phyloP scores from a whole-genome alignment of 1,140 invertebrate genomes.

The Orius insidiosus region DNA sequence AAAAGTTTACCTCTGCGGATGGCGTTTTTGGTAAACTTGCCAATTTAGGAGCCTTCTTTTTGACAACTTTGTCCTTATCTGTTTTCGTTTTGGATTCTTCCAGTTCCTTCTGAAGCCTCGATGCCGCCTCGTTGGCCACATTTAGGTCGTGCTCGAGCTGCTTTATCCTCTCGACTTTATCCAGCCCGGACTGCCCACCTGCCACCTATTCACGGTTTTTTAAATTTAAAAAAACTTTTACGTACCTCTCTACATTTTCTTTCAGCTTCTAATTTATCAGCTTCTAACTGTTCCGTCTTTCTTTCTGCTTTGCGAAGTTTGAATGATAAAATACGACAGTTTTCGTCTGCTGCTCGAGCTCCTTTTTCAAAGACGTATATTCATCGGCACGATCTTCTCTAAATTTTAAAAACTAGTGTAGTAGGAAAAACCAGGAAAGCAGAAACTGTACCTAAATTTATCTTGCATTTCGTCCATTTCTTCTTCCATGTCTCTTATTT shows the following conservation, averaged over 20 bases:
- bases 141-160: conserved; percentile 68
- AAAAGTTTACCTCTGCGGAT: conserved; percentile 25
- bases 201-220: no score
- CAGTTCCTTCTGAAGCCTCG: conserved; percentile 47
- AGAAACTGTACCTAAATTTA: conserved; percentile 82
- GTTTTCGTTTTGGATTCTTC: conserved; percentile 49
- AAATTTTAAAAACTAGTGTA: conserved; percentile 24
- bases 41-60: conserved; percentile 40
- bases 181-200: conserved; percentile 34
- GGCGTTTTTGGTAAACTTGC: conserved; percentile 34
- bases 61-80: conserved; percentile 24
- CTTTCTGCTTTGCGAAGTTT: conserved; percentile 93
- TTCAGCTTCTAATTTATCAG: no score
- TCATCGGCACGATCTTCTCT: conserved; percentile 94
- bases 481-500: conserved; percentile 79
- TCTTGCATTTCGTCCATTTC: conserved; percentile 98
- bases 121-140: conserved; percentile 51
- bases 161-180: conserved; percentile 44
- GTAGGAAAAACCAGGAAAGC: no score
- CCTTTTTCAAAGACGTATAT: conserved; percentile 86
- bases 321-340: conserved; percentile 94
- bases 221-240: no score
- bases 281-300: conserved; percentile 70
- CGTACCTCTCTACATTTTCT: conserved; percentile 46
- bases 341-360: conserved; percentile 93